Base-by-base conservation (phyloP, 2,113 vertebrate genomes). In the Caranx ignobilis region DNA sequence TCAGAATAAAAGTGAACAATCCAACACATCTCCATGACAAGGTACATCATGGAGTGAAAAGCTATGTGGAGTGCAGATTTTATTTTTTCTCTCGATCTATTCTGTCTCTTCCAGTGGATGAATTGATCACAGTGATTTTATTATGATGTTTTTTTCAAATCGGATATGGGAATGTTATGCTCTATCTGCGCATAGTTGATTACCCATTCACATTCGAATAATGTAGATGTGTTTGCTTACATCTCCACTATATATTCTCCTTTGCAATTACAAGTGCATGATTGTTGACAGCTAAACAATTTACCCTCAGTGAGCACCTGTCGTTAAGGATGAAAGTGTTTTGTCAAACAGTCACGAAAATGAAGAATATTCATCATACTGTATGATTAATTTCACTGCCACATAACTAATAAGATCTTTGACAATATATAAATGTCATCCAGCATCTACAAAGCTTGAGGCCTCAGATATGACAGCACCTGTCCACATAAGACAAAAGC, bases 211-310 rank as follows among this genome's bases (percentile, higher is more conserved):
- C 26, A 64, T 26, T n/a, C 31, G 47, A 32, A n/a, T 21, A 11
- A 15, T n/a, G 37, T 26, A 26, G 47, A 8, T 26, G 3, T 19
- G 54, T 63, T 31, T 70, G 16, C 21, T 69, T 19, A 19, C 19
- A 45, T 45, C 3, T 35, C 32, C 9, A 81, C 56, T 75, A 60
- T 41, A 48, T 76, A 83, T 76, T 15, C 66, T 69, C 26, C 21
- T 79, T 39, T 81, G 45, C 54, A 64, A 66, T 45, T 47, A 45
- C 0, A 67, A 65, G 54, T 62, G 11, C 4, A 35, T 21, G 39
- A 74, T 55, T 80, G 72, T 74, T 34, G 16, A 75, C 31, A 59
- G 48, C 5, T 3, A 63, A 78, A 63, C 39, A 47, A 47, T 45
- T 50, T 69, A 50, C 37, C 48, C 59, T 59, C 9, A 67, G 62